These are phyloP conservation scores for Limnodromus scolopaceus DNA, from an alignment of 2,797 vertebrate genomes.

Conservation along the genomic window DNA sequence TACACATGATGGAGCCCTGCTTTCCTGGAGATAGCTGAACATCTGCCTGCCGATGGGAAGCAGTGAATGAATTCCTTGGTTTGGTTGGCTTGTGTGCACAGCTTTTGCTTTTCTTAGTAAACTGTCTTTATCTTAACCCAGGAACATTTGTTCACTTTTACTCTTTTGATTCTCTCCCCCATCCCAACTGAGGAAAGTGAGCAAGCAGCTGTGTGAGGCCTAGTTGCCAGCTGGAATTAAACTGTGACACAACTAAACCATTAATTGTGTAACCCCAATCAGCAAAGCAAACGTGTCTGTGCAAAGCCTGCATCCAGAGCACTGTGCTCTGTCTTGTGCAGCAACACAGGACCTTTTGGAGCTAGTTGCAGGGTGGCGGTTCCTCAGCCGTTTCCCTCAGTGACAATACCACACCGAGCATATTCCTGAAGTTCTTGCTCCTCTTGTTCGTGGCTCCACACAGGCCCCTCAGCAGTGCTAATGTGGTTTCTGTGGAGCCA, in stretches of 20 bases:
- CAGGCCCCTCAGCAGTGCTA: neutral
- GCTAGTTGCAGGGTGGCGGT: accelerated
- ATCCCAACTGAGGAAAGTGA: neutral
- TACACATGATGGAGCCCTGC: neutral
- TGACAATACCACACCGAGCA: neutral
- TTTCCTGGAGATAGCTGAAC: neutral
- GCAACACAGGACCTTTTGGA: neutral
- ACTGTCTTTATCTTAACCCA: neutral
- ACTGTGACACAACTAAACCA: neutral
- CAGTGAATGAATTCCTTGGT: neutral
- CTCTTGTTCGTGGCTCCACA: neutral
- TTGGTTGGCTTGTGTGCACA: neutral
- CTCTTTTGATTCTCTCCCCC: neutral
- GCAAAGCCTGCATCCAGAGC: neutral
- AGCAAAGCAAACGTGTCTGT: neutral
- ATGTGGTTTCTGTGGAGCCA: neutral
- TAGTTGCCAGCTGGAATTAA: neutral
- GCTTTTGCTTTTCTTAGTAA: neutral
- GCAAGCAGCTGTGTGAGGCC: neutral
- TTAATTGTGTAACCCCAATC: neutral
- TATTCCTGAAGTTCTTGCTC: neutral
- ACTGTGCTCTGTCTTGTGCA: neutral
- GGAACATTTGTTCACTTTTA: neutral
- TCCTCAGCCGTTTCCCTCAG: neutral
- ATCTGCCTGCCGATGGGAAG: neutral